Conservation (phyloP, 2,797 vertebrate genomes). For the Gymnoscopelus braueri region DNA sequence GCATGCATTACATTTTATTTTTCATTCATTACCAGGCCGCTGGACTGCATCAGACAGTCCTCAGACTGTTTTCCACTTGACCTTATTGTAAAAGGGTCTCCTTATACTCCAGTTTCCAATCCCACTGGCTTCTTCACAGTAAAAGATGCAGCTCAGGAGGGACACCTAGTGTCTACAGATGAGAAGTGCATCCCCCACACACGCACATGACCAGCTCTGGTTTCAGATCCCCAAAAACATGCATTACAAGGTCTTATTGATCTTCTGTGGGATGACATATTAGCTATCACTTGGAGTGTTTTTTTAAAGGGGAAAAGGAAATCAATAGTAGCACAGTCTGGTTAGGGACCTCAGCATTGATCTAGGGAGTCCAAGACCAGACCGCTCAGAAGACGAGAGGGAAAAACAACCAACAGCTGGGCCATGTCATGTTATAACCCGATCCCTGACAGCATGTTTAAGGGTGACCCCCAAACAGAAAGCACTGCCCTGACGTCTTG, state of each 20-base stretch:
- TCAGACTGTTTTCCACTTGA: conserved; percentile 23
- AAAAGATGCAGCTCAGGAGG: conserved; percentile 56
- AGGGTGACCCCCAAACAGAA: conserved; percentile 73
- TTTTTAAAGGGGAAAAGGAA: conserved; percentile 74
- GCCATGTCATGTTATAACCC: conserved; percentile 61
- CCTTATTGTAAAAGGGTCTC: background rate
- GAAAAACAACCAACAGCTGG: conserved; percentile 39
- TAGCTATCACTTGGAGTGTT: conserved; percentile 78
- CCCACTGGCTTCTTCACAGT: background rate
- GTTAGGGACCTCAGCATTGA: conserved; percentile 86
- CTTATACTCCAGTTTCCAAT: background rate
- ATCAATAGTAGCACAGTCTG: conserved; percentile 82
- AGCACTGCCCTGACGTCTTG: conserved; percentile 57
- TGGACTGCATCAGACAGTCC: conserved; percentile 8
- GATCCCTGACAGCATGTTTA: conserved; percentile 72
- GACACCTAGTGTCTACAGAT: conserved; percentile 70
- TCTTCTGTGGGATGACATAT: conserved; percentile 77
- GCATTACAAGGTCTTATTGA: conserved; percentile 77
- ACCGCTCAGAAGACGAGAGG: conserved; percentile 50
- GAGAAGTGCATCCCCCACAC: conserved; percentile 29
- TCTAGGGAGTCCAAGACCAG: conserved; percentile 71
- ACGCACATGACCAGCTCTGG: conserved; percentile 36
- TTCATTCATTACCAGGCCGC: background rate
- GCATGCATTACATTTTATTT: conserved; percentile 15
- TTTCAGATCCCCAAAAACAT: conserved; percentile 70